Evolutionary conservation across 2,888 invertebrate genomes (phyloP).

Genomic region (Antitype chi): DNA sequence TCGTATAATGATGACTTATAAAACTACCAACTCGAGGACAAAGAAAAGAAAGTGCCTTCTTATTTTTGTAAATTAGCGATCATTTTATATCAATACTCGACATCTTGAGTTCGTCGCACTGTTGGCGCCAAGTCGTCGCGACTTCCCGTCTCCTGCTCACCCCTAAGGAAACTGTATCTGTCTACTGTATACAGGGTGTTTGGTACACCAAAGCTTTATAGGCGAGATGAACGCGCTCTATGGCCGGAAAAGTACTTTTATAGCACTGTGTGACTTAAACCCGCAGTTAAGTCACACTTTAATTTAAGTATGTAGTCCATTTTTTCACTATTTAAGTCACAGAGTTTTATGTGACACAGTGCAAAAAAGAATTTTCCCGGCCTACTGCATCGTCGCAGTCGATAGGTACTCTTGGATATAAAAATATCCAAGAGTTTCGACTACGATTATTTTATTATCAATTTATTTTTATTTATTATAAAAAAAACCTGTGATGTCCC

Average conservation of each 20-base stretch:
- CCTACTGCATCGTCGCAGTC: too few species aligned
- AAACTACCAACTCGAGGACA: neutral
- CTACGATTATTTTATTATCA: too few species aligned
- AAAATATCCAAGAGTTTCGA: too few species aligned
- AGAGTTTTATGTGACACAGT: too few species aligned
- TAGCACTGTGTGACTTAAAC: too few species aligned
- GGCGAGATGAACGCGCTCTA: neutral
- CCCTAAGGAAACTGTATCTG: slow-evolving; percentile 64
- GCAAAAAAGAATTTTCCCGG: too few species aligned
- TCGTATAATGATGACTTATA: neutral
- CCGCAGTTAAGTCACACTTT: too few species aligned
- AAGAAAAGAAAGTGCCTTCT: neutral
- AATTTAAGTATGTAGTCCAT: too few species aligned
- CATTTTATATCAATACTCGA: slow-evolving; percentile 54
- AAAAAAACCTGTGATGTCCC: too few species aligned
- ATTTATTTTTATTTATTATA: too few species aligned
- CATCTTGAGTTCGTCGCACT: slow-evolving; percentile 50
- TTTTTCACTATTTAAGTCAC: too few species aligned
- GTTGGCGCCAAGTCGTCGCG: slow-evolving; percentile 76
- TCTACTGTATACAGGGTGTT: slow-evolving; percentile 33
- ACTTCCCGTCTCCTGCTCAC: slow-evolving; percentile 70
- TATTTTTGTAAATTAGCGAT: slow-evolving; percentile 50
- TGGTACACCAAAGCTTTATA: neutral
- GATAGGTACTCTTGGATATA: neutral
- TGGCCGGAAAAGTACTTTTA: too few species aligned